Base-by-base conservation (phyloP, 2,888 invertebrate genomes). In the Drosophila conformis region DNA sequence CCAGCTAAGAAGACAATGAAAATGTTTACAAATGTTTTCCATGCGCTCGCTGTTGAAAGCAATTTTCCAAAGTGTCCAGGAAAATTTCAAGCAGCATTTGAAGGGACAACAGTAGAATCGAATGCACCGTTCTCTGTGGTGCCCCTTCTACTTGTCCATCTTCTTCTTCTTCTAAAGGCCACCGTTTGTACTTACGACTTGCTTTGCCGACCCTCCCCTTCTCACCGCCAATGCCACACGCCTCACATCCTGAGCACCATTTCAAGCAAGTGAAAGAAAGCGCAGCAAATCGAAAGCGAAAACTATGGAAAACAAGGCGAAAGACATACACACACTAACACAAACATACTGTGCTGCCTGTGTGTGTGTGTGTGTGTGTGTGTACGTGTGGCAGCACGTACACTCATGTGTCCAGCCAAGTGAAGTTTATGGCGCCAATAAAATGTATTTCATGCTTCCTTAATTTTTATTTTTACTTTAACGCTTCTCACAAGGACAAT, bases 391-490 rank as follows among this genome's bases (percentile, higher is more conserved):
- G 86, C 76, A 83, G 84, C 83, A 90, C 85, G 83, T 85, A 90
- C 90, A 90, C 91, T 92, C 91, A 89, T 90, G 83, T 92, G 91
- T 91, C 91, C 92, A 91, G 87, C 89, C 82, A 91, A 92, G 91
- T 91, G 89, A 87, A 91, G 92, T 91, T 91, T 91, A 91, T 91
- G 91, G 90, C 85, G 90, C 90, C 91, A 92, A 93, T 92, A 92
- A 92, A 93, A 91, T 92, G 93, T 92, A 92, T 92, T 92, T 92
- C 92, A 92, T 92, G 93, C 91, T 92, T 93, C 92, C 92, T 93
- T 93, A 92, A 93, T 92, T 92, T 92, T 92, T 92, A 93, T 92
- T 91, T 90, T 86, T 83, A 87, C 88, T 83, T 89, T 86, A 86
- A 87, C 87, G 83, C 88, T 90, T 80, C 76, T 78, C 78, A 63